Evolutionary conservation across 2,888 invertebrate genomes (phyloP).

Genomic region (Drosophila seclusa): DNA sequence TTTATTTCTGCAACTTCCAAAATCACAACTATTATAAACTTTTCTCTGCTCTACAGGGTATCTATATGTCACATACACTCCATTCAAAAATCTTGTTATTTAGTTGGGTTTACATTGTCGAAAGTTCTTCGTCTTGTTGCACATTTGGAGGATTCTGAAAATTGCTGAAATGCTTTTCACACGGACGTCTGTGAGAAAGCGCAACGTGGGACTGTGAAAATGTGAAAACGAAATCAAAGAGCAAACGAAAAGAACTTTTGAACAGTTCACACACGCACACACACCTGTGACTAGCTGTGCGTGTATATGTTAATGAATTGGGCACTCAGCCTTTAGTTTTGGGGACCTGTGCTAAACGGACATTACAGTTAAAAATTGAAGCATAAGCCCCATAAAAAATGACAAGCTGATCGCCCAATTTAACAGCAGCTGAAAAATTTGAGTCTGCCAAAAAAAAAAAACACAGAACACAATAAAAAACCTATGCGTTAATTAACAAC

Average conservation of each 20-base stretch:
- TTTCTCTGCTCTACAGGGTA: constrained; percentile 12
- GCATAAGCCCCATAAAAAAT: constrained; percentile 54
- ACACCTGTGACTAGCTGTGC: constrained; percentile 28
- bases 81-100: constrained; percentile 1
- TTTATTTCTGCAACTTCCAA: background rate
- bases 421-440: constrained; percentile 68
- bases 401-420: constrained; percentile 60
- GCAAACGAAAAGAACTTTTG: constrained; percentile 31
- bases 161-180: constrained; percentile 80
- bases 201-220: constrained; percentile 71
- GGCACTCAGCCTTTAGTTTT: constrained; percentile 42
- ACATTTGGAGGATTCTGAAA: constrained; percentile 58
- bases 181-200: constrained; percentile 77
- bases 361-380: constrained; percentile 59
- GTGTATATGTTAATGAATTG: constrained; percentile 65
- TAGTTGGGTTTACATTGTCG: constrained; percentile 57
- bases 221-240: constrained; percentile 20
- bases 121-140: constrained; percentile 64
- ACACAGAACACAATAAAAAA: background rate
- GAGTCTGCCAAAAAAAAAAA: constrained; percentile 19
- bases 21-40: background rate
- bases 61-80: background rate
- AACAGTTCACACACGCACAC: constrained; percentile 3
- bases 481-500: constrained; percentile 65
- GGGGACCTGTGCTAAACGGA: constrained; percentile 50